Evolutionary conservation across 2,113 vertebrate genomes (phyloP), one percentile per base, ranked within the genome.

Genomic region (Sturnira hondurensis): DNA sequence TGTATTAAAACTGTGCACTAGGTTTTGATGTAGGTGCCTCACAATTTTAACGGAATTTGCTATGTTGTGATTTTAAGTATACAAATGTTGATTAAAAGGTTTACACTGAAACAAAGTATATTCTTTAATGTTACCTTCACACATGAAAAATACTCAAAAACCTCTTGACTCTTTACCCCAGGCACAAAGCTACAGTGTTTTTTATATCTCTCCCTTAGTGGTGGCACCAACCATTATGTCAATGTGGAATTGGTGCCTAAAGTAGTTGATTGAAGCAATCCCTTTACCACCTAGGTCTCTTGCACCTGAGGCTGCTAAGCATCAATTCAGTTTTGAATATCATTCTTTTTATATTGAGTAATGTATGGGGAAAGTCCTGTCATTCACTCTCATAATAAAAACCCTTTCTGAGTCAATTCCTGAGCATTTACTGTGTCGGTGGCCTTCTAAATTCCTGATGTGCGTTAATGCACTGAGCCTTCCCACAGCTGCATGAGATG

Each of bases 11-110:
- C 74, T 92, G 43, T 76, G 26, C 81, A 83, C 92, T 87, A 95
- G 82, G 50, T 96, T 97, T 95, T 97, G 97, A 97, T 83, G 63
- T 94, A 89, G 50, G 95, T 97, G 96, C 94, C 97, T 97, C 97
- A 97, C 86, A 86, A 97, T 94, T 96, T 96, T 73, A 91, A 65
- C 95, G 43, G 9, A 87, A 61, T 88, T 88, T 96, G 89, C 96
- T 97, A 95, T 97, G 96, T 95, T 94, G 89, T 86, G 78, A 93
- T 82, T 94, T 94, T 92, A 96, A 95, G 82, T 95, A 94, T 89
- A 96, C 94, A 97, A 86, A 93, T 96, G 94, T 95, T 41, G 78
- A 86, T 93, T 95, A 97, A 96, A 94, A 89, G 89, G 61, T 83
- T 97, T 81, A 58, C 38, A 78, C 71, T 50, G 84, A 91, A 95